phyloP scores from a whole-genome alignment of 2,888 invertebrate genomes.

The Steinernema hermaphroditum region DNA sequence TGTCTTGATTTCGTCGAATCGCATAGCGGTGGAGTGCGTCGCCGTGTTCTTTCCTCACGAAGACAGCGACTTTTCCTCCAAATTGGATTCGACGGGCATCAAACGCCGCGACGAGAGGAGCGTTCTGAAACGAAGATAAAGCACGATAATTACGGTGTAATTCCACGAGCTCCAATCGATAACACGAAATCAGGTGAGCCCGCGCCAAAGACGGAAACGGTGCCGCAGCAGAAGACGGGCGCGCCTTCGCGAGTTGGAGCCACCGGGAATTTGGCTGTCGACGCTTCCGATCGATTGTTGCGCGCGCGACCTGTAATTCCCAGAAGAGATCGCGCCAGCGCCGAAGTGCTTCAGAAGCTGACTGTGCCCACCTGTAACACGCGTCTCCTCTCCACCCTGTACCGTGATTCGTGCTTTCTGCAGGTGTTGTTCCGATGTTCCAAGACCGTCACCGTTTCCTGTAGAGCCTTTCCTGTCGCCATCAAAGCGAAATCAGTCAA shows the following conservation, averaged over 20 bases:
- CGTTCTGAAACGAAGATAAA: constrained; percentile 5
- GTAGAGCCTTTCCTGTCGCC: background rate
- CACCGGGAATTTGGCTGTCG: background rate
- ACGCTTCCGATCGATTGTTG: constrained; percentile 15
- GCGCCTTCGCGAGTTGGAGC: background rate
- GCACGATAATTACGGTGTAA: background rate
- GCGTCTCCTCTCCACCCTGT: background rate
- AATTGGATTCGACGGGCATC: constrained; percentile 18
- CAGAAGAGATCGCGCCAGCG: background rate
- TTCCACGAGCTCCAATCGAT: background rate
- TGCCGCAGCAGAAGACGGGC: background rate
- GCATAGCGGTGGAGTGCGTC: constrained; percentile 2
- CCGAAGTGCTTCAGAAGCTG: background rate
- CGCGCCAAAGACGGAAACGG: background rate
- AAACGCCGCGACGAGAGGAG: background rate
- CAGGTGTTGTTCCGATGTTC: too few species aligned
- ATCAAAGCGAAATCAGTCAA: too few species aligned
- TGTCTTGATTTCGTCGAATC: constrained; percentile 24
- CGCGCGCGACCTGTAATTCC: constrained; percentile 5
- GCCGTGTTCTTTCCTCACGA: background rate
- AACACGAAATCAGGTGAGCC: background rate
- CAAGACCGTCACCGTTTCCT: too few species aligned
- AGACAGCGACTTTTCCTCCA: background rate
- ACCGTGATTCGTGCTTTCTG: too few species aligned
- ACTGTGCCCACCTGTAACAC: background rate